Percentiles rank a stretch among this genome's conserved stretches.
These are phyloP conservation scores for Periphyllus acericola DNA, from an alignment of 2,888 invertebrate genomes.

Conservation along the genomic window DNA sequence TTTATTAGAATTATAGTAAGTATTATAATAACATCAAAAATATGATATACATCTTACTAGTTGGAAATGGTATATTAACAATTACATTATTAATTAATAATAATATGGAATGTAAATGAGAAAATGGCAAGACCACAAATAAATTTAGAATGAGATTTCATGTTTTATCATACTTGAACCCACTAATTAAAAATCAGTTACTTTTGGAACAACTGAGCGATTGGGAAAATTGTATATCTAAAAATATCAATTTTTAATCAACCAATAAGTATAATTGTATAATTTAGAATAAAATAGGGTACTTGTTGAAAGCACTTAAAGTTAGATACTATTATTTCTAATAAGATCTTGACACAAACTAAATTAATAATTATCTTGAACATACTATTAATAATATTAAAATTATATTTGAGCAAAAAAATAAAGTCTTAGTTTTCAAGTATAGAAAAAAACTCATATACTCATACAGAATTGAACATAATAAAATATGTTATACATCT, in stretches of 20 bases:
- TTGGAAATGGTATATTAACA: not conserved
- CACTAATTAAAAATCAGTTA: not conserved
- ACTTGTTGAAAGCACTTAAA: not conserved
- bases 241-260: not conserved
- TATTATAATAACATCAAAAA: not conserved
- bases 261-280: not conserved
- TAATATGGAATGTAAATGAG: conserved; percentile 30
- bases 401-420: conserved; percentile 49
- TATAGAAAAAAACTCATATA: not conserved
- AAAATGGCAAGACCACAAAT: conserved; percentile 25
- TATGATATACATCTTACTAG: not conserved
- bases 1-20: not conserved
- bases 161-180: not conserved
- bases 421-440: conserved; percentile 32
- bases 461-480: not conserved
- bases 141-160: not conserved
- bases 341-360: not conserved
- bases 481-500: not conserved
- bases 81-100: not conserved
- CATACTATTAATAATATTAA: not conserved
- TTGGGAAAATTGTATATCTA: not conserved
- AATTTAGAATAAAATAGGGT: conserved; percentile 1
- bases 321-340: not conserved
- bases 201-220: not conserved
- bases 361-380: conserved; percentile 1